Base-by-base conservation (phyloP, 2,797 vertebrate species). In the Onychomys torridus region DNA sequence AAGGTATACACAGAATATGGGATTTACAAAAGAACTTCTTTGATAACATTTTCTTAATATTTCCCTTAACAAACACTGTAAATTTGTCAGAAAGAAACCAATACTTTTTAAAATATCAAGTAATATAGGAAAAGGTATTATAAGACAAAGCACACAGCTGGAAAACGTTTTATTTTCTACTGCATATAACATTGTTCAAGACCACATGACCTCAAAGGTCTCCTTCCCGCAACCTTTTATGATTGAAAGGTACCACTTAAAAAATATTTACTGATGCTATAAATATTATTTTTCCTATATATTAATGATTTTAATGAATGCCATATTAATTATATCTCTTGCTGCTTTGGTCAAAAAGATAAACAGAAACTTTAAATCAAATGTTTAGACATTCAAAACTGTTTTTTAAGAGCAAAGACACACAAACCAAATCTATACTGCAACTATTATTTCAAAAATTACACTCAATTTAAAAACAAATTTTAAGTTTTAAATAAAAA, bases 141-240 rank as follows among this genome's bases (percentile, higher is more conserved):
- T 97, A 98, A 98, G 98, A 98, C 94, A 95, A 96, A 95, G 96
- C 86, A 96, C 87, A 95, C 95, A 93, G 94, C 98, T 98, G 96
- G 97, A 98, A 98, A 98, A 96, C 95, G 98, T 83, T 98, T 95
- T 97, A 98, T 98, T 97, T 93, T 97, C 98, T 98, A 98, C 96
- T 97, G 98, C 97, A 98, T 97, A 92, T 97, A 98, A 98, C 97
- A 98, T 97, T 97, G 90, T 97, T 98, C 49, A 97, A 97, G 98
- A 97, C 94, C 93, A 98, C 91, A 98, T 89, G 94, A 96, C 95
- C 97, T 96, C 94, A 96, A 98, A 97, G 78, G 67, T 95, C 43
- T 96, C 82, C 97, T 96, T 94, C 23, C 63, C 65, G 8, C 32
- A 93, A 93, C 25, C 94, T 96, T 93, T 93, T 96, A 84, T 94